A percentile compares a stretch with the other conserved stretches of the same genome.
These are phyloP conservation scores for Hippoglossus stenolepis DNA, from an alignment of 2,113 vertebrate genomes.

Conservation along the genomic window DNA sequence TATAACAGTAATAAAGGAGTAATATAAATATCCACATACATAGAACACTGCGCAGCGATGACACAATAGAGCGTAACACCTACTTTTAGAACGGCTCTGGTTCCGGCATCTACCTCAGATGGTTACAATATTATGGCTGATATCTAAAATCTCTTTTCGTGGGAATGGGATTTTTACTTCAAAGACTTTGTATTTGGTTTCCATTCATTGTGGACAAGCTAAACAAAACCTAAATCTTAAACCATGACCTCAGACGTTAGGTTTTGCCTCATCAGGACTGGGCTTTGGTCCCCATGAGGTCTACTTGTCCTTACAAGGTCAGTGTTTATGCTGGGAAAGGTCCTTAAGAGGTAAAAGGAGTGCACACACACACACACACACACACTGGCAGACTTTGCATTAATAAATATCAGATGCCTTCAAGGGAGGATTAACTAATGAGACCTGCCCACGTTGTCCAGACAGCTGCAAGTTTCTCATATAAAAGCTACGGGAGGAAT, in stretches of 20 bases:
- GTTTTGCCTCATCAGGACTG: neutral
- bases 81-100: too few relatives aligned
- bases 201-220: too few relatives aligned
- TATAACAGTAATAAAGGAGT: neutral
- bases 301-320: neutral
- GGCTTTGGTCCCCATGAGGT: neutral
- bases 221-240: too few relatives aligned
- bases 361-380: slow-evolving; percentile 11
- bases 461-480: slow-evolving; percentile 46
- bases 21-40: neutral
- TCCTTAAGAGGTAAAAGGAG: neutral
- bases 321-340: neutral
- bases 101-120: too few relatives aligned
- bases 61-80: neutral
- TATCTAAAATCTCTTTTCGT: too few relatives aligned
- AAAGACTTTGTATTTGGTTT: too few relatives aligned
- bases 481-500: slow-evolving; percentile 27
- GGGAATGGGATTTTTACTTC: too few relatives aligned
- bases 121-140: too few relatives aligned
- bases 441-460: slow-evolving; percentile 31
- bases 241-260: neutral
- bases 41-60: neutral
- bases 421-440: slow-evolving; percentile 48
- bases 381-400: slow-evolving; percentile 7
- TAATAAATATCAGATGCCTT: slow-evolving; percentile 46